Base-by-base conservation (phyloP, 1,140 invertebrate species). In the Armadillidium nasatum region DNA sequence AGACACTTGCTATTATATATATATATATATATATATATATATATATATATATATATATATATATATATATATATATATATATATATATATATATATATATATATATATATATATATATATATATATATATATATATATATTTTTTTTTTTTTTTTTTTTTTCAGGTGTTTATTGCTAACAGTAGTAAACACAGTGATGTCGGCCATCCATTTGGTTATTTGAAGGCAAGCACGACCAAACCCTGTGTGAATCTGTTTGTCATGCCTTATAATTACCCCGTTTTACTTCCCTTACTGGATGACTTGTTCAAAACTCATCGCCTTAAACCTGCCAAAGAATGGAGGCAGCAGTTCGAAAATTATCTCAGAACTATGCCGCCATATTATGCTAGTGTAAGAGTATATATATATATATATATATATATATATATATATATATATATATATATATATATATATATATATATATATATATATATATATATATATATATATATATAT, bases 241-340 rank as follows among this genome's bases (percentile, higher is more conserved):
- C 90, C 0, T 95, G 93, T 84, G 97, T 99, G 10, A 98, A 98
- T 87, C 86, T 99, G 68, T 97, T 98, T 86, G 95, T 99, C 0
- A 92, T 99, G 89, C 97, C 97, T 45, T 99, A 99, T 85, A 99
- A 99, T 86, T 99, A 99, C 87, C 97, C 97, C 10, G 91, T 95
- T 7, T 86, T 99, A 11, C 85, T 99, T 80, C 94, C 95, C 10
- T 85, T 99, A 7, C 85, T 99, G 10, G 95, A 98, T 84, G 96
- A 99, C 83, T 85, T 98, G 10, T 94, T 97, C 83, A 90, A 90
- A 84, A 89, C 95, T 44, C 94, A 96, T 84, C 89, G 95, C 76
- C 89, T 93, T 83, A 98, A 97, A 86, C 93, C 93, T 4, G 92
- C 92, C 3, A 91, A 90, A 74, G 94, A 96, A 85, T 95, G 95